Evolutionary conservation across 2,797 vertebrate species (phyloP).

Genomic region (Mus spretus): DNA sequence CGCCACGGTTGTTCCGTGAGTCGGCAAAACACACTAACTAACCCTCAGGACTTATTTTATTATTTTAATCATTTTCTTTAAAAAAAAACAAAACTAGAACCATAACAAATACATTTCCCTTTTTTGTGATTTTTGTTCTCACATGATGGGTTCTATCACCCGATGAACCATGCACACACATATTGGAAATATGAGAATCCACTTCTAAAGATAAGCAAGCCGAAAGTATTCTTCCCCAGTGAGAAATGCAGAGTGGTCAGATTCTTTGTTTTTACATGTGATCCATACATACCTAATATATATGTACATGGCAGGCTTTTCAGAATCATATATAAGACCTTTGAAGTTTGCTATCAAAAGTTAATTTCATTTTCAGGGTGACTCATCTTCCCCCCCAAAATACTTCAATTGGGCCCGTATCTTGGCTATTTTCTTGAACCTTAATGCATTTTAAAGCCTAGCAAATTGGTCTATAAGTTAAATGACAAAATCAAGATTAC

Average conservation of each 20-base stretch:
- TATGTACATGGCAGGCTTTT: constrained; percentile 3
- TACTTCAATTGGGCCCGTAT: neutral
- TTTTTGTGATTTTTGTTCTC: constrained; percentile 22
- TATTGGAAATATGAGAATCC: constrained; percentile 20
- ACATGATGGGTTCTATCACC: neutral
- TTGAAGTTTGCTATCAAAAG: constrained; percentile 33
- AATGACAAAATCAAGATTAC: constrained; percentile 68
- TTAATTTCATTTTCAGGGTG: constrained; percentile 41
- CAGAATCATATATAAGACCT: neutral
- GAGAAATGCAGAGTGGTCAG: constrained; percentile 4
- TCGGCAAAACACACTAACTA: neutral
- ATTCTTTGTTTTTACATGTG: neutral
- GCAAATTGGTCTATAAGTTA: constrained; percentile 62
- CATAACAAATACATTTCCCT: neutral
- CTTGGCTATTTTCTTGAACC: neutral
- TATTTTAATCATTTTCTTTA: neutral
- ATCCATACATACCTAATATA: neutral
- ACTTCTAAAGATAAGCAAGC: neutral
- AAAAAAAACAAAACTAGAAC: neutral
- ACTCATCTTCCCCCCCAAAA: neutral
- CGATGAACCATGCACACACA: neutral
- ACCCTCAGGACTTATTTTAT: neutral
- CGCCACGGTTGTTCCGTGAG: neutral
- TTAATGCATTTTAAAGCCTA: constrained; percentile 59
- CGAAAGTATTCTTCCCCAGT: neutral